Percentiles rank a stretch among this genome's conserved stretches.
Evolutionary conservation across 2,888 invertebrate species (phyloP).

Genomic region (Drosophila aldrichi): DNA sequence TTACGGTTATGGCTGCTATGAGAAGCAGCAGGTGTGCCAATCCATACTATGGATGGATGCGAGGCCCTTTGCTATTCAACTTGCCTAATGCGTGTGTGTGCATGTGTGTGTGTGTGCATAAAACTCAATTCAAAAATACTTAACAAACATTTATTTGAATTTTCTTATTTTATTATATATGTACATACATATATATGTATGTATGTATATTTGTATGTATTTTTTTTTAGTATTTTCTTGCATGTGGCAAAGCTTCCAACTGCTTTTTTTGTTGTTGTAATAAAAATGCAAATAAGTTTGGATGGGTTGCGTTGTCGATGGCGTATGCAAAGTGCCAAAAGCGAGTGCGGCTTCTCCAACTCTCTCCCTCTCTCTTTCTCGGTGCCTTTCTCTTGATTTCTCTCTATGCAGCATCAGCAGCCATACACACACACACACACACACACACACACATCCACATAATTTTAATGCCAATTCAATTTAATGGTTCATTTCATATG

Average conservation of each 20-base stretch:
- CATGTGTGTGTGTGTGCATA: slow-evolving; percentile 45
- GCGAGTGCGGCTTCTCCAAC: slow-evolving; percentile 42
- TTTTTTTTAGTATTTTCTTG: slow-evolving; percentile 32
- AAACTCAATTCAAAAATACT: slow-evolving; percentile 79
- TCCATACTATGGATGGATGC: slow-evolving; percentile 45
- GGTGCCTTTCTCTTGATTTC: not conserved
- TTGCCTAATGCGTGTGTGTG: slow-evolving; percentile 48
- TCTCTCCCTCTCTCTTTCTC: not conserved
- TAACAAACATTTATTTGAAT: slow-evolving; percentile 80
- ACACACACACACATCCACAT: slow-evolving; percentile 61
- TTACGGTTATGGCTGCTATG: slow-evolving; percentile 53
- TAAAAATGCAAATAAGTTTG: slow-evolving; percentile 79
- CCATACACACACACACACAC: slow-evolving; percentile 40
- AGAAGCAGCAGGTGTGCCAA: slow-evolving; percentile 74
- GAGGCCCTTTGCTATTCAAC: slow-evolving; percentile 49
- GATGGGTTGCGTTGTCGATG: slow-evolving; percentile 61
- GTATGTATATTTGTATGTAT: slow-evolving; percentile 20
- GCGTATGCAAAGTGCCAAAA: slow-evolving; percentile 78
- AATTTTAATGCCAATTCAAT: slow-evolving; percentile 81
- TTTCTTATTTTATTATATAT: slow-evolving; percentile 40
- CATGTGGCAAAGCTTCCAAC: slow-evolving; percentile 49
- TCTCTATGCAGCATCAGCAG: slow-evolving; percentile 23
- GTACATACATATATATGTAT: slow-evolving; percentile 12
- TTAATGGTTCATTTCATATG: slow-evolving; percentile 81
- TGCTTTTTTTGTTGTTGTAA: slow-evolving; percentile 71